These are phyloP conservation scores for Brachypterus glaber DNA, from an alignment of 2,888 invertebrate genomes.

Conservation along the genomic window DNA sequence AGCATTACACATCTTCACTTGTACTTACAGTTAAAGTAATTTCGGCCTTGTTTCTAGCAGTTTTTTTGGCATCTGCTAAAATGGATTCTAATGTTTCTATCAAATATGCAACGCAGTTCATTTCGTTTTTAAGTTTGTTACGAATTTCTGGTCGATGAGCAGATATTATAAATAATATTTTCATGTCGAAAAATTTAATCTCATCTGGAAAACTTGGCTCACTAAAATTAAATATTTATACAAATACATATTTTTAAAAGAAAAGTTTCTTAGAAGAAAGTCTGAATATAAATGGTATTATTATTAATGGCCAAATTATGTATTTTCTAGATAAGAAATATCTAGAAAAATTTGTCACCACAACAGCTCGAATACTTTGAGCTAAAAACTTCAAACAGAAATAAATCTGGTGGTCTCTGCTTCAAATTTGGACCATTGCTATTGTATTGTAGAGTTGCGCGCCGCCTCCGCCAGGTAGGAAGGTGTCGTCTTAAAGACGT, in stretches of 20 bases:
- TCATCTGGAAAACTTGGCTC: slow-evolving; percentile 56
- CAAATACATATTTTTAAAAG: background rate
- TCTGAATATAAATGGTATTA: too few relatives aligned
- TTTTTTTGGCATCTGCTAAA: slow-evolving; percentile 43
- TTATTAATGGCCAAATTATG: too few relatives aligned
- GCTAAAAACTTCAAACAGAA: too few relatives aligned
- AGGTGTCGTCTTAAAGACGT: too few relatives aligned
- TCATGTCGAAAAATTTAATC: slow-evolving; percentile 78
- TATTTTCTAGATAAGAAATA: too few relatives aligned
- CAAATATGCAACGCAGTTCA: slow-evolving; percentile 60
- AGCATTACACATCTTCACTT: background rate
- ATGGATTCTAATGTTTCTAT: slow-evolving; percentile 58
- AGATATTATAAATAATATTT: slow-evolving; percentile 79
- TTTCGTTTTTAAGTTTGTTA: slow-evolving; percentile 53
- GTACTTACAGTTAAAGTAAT: background rate
- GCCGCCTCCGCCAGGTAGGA: too few relatives aligned
- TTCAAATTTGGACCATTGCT: too few relatives aligned
- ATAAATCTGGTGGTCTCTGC: too few relatives aligned
- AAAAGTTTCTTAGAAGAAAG: too few relatives aligned
- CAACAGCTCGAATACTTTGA: too few relatives aligned
- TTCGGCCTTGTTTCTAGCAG: background rate
- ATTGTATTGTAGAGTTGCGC: too few relatives aligned
- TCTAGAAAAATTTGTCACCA: too few relatives aligned
- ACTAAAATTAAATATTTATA: slow-evolving; percentile 25
- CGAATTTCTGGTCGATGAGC: slow-evolving; percentile 67